Base-by-base conservation (phyloP, 2,113 vertebrate species). In the Symphodus melops region DNA sequence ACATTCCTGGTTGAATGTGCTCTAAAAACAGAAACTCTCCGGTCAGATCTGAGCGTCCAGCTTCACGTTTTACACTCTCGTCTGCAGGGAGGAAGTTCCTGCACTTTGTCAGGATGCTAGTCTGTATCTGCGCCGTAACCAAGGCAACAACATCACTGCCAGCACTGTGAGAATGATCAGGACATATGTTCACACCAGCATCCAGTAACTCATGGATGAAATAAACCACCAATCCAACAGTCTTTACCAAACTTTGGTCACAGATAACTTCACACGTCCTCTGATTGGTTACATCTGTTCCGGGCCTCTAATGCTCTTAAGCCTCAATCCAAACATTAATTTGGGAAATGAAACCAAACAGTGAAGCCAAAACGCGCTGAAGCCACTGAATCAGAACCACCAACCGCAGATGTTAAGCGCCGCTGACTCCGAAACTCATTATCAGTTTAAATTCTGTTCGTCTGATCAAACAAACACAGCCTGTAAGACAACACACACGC, bases 381-480 rank as follows among this genome's bases (percentile, higher is more conserved):
- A 85, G 67, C 73, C 84, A 83, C 53, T 77, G 83, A 88, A 69
- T 84, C 84, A 67, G 51, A 84, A 83, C 86, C 75, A 70, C 77
- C 66, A 60, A 79, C 39, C 49, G 16, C 84, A 87, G 88, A 91
- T 86, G 88, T 83, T 76, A 71, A 80, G 84, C 69, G 17, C 42
- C 51, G 58, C 65, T 71, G 65, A 76, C 81, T 86, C 85, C 68
- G 48, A 91, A 83, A 87, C 86, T 84, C 85, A 88, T 88, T 87
- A 89, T 90, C 77, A 85, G 70, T 85, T 77, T 83, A 84, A 84
- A 92, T 79, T 88, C 79, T 76, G 66, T 55, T 79, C 87, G 81
- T 89, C 83, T 88, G 82, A 88, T 88, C 88, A 88, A 90, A 93
- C 86, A 92, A 85, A 77, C 60, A 54, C 55, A 75, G 77, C 54